Percentiles rank a stretch among this genome's conserved stretches.
Conservation (phyloP, 2,797 vertebrate species). For the Eremophila alpestris region DNA sequence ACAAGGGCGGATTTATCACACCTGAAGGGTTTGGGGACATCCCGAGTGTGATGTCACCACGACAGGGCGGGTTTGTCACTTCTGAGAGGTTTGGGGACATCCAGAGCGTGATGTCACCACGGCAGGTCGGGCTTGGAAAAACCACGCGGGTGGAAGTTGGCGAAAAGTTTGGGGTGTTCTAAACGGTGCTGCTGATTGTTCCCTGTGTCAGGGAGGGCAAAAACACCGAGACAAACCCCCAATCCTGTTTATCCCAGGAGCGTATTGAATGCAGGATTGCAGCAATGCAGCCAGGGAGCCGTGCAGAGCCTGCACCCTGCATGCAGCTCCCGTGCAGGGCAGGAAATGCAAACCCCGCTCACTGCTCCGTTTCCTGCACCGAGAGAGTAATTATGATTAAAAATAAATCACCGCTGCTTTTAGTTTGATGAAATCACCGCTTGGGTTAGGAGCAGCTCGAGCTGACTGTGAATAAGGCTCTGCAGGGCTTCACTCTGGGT, state of each 20-base stretch:
- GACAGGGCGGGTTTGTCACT: too few relatives aligned
- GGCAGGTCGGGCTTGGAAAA: neutral
- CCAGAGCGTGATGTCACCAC: too few relatives aligned
- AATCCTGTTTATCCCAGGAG: neutral
- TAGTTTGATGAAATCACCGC: constrained; percentile 35
- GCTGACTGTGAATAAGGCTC: neutral
- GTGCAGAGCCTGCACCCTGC: neutral
- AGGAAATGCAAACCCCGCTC: neutral
- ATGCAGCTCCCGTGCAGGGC: neutral
- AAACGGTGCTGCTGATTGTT: neutral
- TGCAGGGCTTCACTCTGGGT: neutral
- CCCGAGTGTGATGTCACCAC: too few relatives aligned
- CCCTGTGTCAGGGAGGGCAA: neutral
- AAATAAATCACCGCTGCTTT: constrained; percentile 46
- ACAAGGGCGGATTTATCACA: too few relatives aligned
- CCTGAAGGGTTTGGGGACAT: too few relatives aligned
- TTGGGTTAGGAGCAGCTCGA: neutral
- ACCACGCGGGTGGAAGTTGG: neutral
- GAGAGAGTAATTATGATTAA: neutral
- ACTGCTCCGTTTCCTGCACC: neutral
- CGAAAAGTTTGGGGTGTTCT: neutral
- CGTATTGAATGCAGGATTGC: neutral
- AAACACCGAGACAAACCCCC: neutral
- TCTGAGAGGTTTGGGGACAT: too few relatives aligned
- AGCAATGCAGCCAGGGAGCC: neutral